Evolutionary conservation across 2,888 invertebrate species (phyloP), one percentile per base, ranked within the genome.

Genomic region (Polyploca ridens): DNA sequence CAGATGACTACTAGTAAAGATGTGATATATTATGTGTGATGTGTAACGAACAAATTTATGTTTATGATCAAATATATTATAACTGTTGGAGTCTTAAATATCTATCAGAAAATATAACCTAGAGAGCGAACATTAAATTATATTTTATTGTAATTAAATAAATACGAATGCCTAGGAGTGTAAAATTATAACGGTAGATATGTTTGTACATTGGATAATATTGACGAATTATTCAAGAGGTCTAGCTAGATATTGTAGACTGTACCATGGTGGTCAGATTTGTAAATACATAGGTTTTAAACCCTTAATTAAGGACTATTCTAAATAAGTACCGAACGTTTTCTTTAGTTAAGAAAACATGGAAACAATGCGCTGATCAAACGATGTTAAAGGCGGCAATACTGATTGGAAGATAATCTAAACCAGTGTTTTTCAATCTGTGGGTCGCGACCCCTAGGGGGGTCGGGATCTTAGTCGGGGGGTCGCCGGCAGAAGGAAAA

Each of bases 1-100:
- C 67, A 72, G 46, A 66, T 80, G 78, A 76, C 73, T 79, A 79
- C 66, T 74, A 78, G 41, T 41, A 77, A 73, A 67, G 46, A 75
- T 82, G 84, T 84, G 83, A 84, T 84, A 84, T 84, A 78, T 58
- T 68, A 74, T 76, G 78, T 67, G 74, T 82, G 82, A 81, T 81
- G 76, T 66, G 69, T 77, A 80, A 54, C 7, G 19, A 54, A 19
- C 54, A 54, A 54, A 54, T 14, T 19, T 19, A 54, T 54, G 54
- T 54, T 54, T 54, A 72, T 58, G 63, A 73, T 73, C 66, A 71
- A 70, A 73, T 68, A 73, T 74, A 76, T 73, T 62, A 68, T 71
- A 58, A 70, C 69, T 62, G 66, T 58, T 16, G 62, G 67, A 63
- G 3, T 54, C 8, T 54, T 54, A 10, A 19, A 54, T 6, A 54